Evolutionary conservation across 64 coral and sea anemone genomes (phyloP), one percentile per base, ranked within the genome.

Genomic region (Stichodactyla helianthus): DNA sequence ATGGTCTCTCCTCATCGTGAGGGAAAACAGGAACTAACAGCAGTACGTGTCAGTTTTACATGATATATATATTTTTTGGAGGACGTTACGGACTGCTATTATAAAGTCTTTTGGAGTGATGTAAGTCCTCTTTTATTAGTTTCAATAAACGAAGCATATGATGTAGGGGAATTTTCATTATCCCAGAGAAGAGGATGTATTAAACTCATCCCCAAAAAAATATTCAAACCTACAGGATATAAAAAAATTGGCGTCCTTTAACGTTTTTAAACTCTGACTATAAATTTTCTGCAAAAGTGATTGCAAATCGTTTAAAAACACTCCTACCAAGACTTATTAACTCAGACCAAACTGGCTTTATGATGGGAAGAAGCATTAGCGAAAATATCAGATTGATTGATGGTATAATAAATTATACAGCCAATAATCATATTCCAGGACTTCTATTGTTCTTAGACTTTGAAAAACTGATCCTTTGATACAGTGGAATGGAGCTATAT

Each of bases 311-410:
- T 0, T 1, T 89, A 74, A 53, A 58, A n/a, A 68, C 65, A 26
- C 59, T 88, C 7, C 57, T 89, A 2, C 87, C 87, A 1, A 2
- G 0, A 10, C 51, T 88, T 5, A 22, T 88, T 10, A 61, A 15
- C 12, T 15, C 0, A 7, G 82, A 77, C 51, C 90, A 92, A 77
- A 92, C 90, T 8, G 84, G 90, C 31, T 83, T 77, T 0, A 77
- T 88, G 22, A 55, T 59, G 16, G 86, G 86, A 9, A 26, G 91
- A 31, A 88, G 25, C 20, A 92, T 92, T 0, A 61, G 50, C 54
- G 79, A 84, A 59, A 92, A 92, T 22, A 31, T 92, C 4, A n/a
- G 54, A 26, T 9, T 92, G 15, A 86, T 64, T 2, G 25, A 16
- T 53, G 50, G 54, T 86, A 60, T 50, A 27, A 31, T 63, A 5